Conservation (phyloP, 2,113 vertebrate species). For the Zosterops pallidus region DNA sequence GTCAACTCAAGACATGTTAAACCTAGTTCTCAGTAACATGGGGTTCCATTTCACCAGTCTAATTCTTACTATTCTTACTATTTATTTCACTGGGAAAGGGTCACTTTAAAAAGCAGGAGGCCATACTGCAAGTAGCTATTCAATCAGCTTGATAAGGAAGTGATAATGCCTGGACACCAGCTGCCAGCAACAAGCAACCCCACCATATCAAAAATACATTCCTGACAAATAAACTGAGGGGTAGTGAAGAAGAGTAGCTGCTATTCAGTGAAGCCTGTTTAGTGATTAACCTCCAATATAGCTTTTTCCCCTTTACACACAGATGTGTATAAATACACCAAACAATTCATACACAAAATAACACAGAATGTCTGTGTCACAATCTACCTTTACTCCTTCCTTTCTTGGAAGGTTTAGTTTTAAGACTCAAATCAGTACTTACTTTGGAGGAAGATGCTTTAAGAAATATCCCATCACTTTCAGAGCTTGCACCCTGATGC, state of each 20-base stretch:
- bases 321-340: accelerated
- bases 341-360: background rate
- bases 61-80: background rate
- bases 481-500: slow-evolving; percentile 92
- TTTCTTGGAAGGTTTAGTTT: background rate
- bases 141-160: background rate
- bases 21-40: background rate
- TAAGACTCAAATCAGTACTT: slow-evolving; percentile 67
- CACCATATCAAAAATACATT: background rate
- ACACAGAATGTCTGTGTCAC: background rate
- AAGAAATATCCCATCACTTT: slow-evolving; percentile 98
- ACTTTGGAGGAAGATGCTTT: slow-evolving; percentile 91
- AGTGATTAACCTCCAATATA: background rate
- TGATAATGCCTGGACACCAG: background rate
- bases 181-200: background rate
- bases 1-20: background rate
- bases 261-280: background rate
- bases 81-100: background rate
- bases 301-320: background rate
- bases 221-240: background rate
- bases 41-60: background rate
- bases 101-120: background rate
- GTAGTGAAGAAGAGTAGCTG: background rate
- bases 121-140: background rate
- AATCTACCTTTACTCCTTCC: background rate